Conservation (phyloP, 2,888 invertebrate genomes). For the Timandra comae region DNA sequence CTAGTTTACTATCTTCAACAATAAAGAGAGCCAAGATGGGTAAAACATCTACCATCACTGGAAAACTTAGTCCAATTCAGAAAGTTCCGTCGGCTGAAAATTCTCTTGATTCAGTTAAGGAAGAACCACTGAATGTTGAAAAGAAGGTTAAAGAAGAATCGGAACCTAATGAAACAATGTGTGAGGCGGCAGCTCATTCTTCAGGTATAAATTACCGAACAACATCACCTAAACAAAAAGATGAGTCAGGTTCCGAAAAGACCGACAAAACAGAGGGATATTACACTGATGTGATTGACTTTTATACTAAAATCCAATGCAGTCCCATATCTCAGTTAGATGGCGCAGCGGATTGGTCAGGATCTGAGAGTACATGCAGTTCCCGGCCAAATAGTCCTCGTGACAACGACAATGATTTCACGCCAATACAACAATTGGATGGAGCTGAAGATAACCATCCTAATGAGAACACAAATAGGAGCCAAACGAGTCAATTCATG, state of each 20-base stretch:
- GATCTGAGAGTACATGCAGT: constrained; percentile 70
- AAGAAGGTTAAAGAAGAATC: constrained; percentile 57
- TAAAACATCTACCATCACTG: constrained; percentile 60
- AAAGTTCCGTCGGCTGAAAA: constrained; percentile 44
- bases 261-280: constrained; percentile 61
- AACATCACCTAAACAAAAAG: constrained; percentile 59
- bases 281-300: constrained; percentile 70
- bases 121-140: constrained; percentile 38
- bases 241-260: constrained; percentile 47
- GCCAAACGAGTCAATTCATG: constrained; percentile 59
- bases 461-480: constrained; percentile 49
- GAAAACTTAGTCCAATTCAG: constrained; percentile 63
- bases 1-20: constrained; percentile 74
- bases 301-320: constrained; percentile 73
- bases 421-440: constrained; percentile 80
- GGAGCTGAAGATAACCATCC: constrained; percentile 80
- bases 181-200: constrained; percentile 61
- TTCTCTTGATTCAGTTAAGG: constrained; percentile 55
- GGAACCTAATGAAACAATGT: constrained; percentile 35
- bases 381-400: constrained; percentile 64
- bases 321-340: constrained; percentile 82
- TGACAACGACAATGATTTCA: constrained; percentile 47
- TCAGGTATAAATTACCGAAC: constrained; percentile 62
- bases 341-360: constrained; percentile 82
- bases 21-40: constrained; percentile 83